phyloP scores from a whole-genome alignment of 2,797 vertebrate species.

The Erethizon dorsatum region DNA sequence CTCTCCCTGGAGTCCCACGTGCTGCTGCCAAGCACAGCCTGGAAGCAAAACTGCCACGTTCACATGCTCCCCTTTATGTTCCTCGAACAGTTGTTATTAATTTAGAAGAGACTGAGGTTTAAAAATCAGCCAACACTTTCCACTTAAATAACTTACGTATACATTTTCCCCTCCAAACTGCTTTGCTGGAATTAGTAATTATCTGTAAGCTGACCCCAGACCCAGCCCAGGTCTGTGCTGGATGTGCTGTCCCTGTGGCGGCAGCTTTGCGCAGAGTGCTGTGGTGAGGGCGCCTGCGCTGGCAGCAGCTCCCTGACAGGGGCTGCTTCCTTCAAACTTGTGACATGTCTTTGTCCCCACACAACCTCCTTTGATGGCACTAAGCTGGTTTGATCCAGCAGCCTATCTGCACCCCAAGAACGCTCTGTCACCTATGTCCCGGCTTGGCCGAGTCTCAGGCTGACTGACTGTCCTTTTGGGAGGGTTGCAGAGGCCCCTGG shows the following conservation, averaged over 20 bases:
- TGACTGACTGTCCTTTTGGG: background rate
- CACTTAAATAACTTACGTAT: constrained; percentile 70
- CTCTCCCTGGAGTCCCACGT: constrained; percentile 23
- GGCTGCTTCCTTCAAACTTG: background rate
- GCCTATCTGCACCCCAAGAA: background rate
- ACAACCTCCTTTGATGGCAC: background rate
- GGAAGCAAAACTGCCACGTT: constrained; percentile 53
- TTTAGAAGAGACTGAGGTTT: constrained; percentile 80
- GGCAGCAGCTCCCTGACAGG: background rate
- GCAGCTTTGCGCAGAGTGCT: background rate
- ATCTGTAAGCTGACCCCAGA: constrained; percentile 62
- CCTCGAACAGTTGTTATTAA: constrained; percentile 80
- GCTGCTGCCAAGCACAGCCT: constrained; percentile 51
- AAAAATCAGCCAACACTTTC: constrained; percentile 75
- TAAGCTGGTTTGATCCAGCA: background rate
- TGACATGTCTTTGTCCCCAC: constrained; percentile 19
- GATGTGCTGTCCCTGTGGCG: background rate
- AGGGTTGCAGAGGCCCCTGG: background rate
- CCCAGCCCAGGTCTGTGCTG: constrained; percentile 55
- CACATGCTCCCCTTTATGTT: constrained; percentile 30
- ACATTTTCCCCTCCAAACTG: constrained; percentile 76
- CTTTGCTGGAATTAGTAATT: constrained; percentile 75
- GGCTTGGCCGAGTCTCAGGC: background rate
- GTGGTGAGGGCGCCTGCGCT: background rate
- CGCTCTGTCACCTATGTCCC: background rate